Percentiles rank a stretch among this genome's conserved stretches.
Evolutionary conservation across 1,140 invertebrate genomes (phyloP).

Genomic region (Drosophila bipectinata): DNA sequence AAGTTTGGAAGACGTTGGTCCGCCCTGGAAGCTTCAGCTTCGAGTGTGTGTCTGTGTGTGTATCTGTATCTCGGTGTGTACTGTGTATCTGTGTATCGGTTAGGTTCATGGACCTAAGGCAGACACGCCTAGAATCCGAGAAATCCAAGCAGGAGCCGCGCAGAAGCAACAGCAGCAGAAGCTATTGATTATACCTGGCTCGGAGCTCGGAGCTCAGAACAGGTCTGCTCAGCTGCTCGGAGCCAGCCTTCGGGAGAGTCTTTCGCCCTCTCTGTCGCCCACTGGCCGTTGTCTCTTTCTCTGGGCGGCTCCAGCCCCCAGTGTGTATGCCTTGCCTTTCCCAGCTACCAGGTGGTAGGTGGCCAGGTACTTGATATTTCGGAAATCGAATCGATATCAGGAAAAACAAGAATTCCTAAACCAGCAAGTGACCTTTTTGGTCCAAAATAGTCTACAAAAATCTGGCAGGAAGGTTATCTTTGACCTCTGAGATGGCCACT

Average conservation of each 20-base stretch:
- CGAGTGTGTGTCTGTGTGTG: background rate
- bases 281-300: constrained; percentile 12
- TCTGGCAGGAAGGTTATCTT: too few relatives aligned
- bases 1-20: background rate
- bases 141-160: constrained; percentile 49
- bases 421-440: too few relatives aligned
- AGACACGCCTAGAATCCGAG: constrained; percentile 78
- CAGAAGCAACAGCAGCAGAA: constrained; percentile 49
- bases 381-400: too few relatives aligned
- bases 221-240: constrained; percentile 56
- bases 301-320: constrained; percentile 8
- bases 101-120: constrained; percentile 78
- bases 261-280: constrained; percentile 14
- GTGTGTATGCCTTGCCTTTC: constrained; percentile 60
- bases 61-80: constrained; percentile 34
- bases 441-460: too few relatives aligned
- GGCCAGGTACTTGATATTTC: background rate
- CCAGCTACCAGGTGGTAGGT: background rate
- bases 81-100: constrained; percentile 25
- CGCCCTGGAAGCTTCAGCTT: constrained; percentile 1
- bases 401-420: too few relatives aligned
- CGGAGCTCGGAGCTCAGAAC: constrained; percentile 58
- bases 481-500: too few relatives aligned
- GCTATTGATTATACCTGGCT: constrained; percentile 79
- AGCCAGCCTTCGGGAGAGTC: constrained; percentile 42